Percentiles rank a stretch among this genome's conserved stretches.
These are phyloP conservation scores for Drosophila equinoxialis DNA, from an alignment of 1,140 invertebrate species.

Conservation along the genomic window DNA sequence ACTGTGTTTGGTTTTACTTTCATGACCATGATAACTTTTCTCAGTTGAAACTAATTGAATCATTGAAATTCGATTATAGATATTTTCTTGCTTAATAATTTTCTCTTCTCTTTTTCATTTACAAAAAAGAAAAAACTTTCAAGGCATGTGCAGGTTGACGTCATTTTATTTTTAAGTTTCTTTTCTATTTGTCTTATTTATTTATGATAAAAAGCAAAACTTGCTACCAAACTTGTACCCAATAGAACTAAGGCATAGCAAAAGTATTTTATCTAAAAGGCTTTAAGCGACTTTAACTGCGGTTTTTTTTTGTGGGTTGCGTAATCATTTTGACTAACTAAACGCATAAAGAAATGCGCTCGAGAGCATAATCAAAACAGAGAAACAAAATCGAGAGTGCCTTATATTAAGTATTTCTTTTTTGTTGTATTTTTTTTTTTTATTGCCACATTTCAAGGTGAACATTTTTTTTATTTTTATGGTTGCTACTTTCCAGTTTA, in stretches of 20 bases:
- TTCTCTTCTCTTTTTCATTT: background rate
- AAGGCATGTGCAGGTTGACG: constrained; percentile 5
- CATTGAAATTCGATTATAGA: too few species aligned
- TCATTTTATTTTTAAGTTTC: constrained; percentile 5
- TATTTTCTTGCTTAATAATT: too few species aligned
- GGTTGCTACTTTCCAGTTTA: constrained; percentile 55
- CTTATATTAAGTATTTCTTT: background rate
- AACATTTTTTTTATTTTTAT: background rate
- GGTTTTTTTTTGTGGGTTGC: background rate
- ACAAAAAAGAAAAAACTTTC: background rate
- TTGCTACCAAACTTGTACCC: background rate
- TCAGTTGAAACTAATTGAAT: too few species aligned
- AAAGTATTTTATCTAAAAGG: constrained; percentile 14
- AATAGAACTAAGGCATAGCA: constrained; percentile 2
- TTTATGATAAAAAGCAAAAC: constrained; percentile 11
- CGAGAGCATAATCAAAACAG: constrained; percentile 12
- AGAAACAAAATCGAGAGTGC: constrained; percentile 7
- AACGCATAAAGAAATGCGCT: background rate
- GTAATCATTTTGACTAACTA: constrained; percentile 6
- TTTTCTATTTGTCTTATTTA: background rate
- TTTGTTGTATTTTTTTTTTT: background rate
- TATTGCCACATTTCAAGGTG: constrained; percentile 13
- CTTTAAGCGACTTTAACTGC: constrained; percentile 1
- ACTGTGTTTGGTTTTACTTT: too few species aligned
- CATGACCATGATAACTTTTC: too few species aligned